Percentiles rank a stretch among this genome's conserved stretches.
Conservation (phyloP, 2,888 invertebrate species). For the Rhaphigaster nebulosa region DNA sequence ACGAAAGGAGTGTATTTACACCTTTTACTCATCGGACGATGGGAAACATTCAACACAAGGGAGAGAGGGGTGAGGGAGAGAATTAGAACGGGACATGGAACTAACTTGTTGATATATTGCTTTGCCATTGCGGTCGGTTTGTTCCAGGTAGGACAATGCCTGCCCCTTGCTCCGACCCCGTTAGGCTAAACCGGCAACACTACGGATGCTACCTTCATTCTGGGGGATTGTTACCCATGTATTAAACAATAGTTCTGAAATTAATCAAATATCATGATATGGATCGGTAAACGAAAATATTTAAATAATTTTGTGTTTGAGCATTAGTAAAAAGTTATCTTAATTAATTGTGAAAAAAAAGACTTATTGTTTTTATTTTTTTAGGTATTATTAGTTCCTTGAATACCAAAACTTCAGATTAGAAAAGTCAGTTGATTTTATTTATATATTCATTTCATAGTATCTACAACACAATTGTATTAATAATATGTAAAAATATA, state of each 20-base stretch:
- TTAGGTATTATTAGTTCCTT: no score
- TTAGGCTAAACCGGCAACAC: background rate
- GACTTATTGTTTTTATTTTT: no score
- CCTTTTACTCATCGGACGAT: constrained; percentile 28
- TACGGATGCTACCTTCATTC: background rate
- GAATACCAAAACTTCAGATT: no score
- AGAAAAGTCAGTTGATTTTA: no score
- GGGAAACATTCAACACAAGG: background rate
- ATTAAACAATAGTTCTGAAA: background rate
- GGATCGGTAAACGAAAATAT: background rate
- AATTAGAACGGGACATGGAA: background rate
- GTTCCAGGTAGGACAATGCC: constrained; percentile 47
- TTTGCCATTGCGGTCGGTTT: constrained; percentile 50
- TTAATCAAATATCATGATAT: background rate
- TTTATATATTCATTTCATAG: no score
- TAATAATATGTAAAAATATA: no score
- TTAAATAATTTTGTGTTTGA: no score
- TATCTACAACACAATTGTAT: no score
- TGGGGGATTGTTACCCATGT: background rate
- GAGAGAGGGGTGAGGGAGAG: background rate
- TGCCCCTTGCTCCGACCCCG: background rate
- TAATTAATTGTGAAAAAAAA: no score
- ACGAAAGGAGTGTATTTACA: background rate
- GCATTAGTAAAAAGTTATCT: no score
- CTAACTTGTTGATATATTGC: constrained; percentile 49